Conservation (phyloP, 2,888 invertebrate species). For the Tetragonisca angustula region DNA sequence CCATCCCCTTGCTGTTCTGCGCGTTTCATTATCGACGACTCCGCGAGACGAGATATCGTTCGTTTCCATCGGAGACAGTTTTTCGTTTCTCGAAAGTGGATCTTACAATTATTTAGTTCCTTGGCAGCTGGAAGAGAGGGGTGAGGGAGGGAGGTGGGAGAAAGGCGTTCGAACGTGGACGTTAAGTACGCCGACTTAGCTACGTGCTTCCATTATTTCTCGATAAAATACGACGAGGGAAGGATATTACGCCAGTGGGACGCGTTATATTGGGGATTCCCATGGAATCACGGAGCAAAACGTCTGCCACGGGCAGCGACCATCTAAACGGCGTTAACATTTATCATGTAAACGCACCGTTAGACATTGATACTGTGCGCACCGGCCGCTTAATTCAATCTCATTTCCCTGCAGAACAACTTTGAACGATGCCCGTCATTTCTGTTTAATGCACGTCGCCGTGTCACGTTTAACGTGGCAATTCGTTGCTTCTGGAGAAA, state of each 20-base stretch:
- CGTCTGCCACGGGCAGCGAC: conserved; percentile 30
- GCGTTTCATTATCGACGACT: neutral
- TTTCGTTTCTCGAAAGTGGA: neutral
- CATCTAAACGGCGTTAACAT: conserved; percentile 32
- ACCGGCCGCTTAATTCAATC: conserved; percentile 43
- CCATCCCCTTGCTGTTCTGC: neutral
- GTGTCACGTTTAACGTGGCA: neutral
- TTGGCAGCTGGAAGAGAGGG: neutral
- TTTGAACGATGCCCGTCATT: neutral
- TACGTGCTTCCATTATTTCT: conserved; percentile 53
- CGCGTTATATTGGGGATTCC: conserved; percentile 53
- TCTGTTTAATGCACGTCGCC: neutral
- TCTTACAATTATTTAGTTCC: too few species aligned
- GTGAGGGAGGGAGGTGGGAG: neutral
- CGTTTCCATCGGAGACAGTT: neutral
- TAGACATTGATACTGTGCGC: conserved; percentile 43
- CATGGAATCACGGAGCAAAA: conserved; percentile 8
- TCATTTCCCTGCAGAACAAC: neutral
- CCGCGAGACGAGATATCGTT: neutral
- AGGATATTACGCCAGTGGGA: conserved; percentile 46
- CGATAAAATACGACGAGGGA: conserved; percentile 50
- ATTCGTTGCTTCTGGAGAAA: conserved; percentile 1
- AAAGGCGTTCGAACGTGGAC: conserved; percentile 40
- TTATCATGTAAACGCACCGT: conserved; percentile 55
- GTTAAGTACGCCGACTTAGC: conserved; percentile 53